Percentiles rank a stretch among this genome's conserved stretches.
Conservation (phyloP, 2,113 vertebrate genomes). For the Galeopterus variegatus region DNA sequence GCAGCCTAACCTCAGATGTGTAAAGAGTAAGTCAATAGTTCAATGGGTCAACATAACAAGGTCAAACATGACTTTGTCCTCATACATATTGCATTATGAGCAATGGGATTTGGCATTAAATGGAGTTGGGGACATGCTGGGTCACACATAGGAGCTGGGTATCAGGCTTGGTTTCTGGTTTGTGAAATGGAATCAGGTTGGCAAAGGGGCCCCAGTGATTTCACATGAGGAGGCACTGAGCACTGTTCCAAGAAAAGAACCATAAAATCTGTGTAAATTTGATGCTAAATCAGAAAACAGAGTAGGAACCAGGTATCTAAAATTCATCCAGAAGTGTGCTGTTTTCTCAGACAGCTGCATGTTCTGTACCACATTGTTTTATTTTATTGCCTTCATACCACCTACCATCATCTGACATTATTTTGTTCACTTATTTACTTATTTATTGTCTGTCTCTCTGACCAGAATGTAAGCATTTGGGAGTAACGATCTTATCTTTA, state of each 20-base stretch:
- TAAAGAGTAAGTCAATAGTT: neutral
- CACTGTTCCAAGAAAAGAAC: neutral
- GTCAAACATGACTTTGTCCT: neutral
- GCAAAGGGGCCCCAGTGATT: neutral
- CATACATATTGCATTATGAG: neutral
- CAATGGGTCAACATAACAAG: neutral
- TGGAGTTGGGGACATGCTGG: neutral
- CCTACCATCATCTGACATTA: neutral
- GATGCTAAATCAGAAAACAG: neutral
- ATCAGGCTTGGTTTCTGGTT: neutral
- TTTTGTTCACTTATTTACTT: slow-evolving; percentile 15
- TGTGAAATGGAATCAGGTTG: neutral
- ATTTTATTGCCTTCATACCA: neutral
- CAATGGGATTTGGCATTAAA: neutral
- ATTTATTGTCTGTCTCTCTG: neutral
- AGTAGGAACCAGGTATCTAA: neutral
- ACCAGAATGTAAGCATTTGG: neutral
- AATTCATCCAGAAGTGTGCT: neutral
- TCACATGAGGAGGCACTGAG: neutral
- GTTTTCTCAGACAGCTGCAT: neutral
- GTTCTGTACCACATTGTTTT: fast-evolving
- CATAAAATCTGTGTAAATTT: neutral
- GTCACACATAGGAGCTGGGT: neutral
- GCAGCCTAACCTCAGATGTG: neutral
- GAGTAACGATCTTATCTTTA: neutral